These are phyloP conservation scores for Larimichthys polyactis DNA, from an alignment of 2,113 vertebrate genomes.

Conservation along the genomic window DNA sequence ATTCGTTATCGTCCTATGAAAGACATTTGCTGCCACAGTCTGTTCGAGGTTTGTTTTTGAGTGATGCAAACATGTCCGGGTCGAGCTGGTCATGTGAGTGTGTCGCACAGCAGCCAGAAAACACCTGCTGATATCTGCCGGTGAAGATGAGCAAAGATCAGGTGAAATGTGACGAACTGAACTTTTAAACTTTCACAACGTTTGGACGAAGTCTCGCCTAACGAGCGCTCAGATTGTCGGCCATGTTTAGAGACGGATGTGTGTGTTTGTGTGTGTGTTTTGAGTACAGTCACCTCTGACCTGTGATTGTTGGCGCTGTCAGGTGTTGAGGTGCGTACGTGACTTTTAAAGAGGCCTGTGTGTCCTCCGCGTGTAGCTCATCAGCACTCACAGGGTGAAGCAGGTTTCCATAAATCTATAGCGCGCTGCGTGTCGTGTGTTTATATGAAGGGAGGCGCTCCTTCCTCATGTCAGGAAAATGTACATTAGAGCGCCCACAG, in stretches of 20 bases:
- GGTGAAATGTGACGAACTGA: neutral
- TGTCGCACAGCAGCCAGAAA: too few species aligned
- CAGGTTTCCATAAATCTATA: neutral
- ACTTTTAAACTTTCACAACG: neutral
- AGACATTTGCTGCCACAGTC: too few species aligned
- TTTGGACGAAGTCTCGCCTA: neutral
- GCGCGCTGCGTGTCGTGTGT: slow-evolving; percentile 3
- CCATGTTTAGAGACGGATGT: neutral
- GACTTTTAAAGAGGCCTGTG: neutral
- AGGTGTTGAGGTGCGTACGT: slow-evolving; percentile 42
- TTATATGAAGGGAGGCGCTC: slow-evolving; percentile 13
- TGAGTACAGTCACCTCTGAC: slow-evolving; percentile 30
- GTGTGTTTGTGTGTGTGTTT: slow-evolving; percentile 18
- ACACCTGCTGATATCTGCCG: neutral
- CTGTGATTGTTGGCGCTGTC: slow-evolving; percentile 49
- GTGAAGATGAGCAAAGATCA: neutral
- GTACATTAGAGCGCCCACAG: neutral
- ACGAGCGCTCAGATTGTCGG: neutral
- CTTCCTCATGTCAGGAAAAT: slow-evolving; percentile 14
- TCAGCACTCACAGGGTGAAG: neutral
- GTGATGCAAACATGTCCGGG: too few species aligned
- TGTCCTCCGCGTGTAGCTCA: neutral
- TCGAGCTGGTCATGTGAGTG: too few species aligned
- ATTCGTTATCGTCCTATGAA: too few species aligned
- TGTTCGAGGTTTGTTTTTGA: too few species aligned